Conservation (phyloP, 2,113 vertebrate species). For the Puntigrus tetrazona region DNA sequence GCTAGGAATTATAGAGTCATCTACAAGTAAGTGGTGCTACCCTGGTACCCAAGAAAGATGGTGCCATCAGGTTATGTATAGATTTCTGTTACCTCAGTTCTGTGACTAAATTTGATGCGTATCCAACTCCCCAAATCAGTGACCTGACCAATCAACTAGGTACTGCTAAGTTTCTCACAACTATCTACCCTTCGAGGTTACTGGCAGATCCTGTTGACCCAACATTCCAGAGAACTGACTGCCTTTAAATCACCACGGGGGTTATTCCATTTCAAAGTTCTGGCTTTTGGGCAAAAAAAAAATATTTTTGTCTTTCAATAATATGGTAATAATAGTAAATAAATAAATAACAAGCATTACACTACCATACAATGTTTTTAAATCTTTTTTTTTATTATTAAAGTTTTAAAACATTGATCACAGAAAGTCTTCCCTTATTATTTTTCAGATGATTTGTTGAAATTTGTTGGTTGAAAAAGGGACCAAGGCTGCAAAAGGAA, state of each 20-base stretch:
- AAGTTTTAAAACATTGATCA: too few relatives aligned
- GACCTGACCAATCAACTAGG: neutral
- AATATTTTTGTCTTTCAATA: too few relatives aligned
- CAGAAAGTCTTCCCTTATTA: too few relatives aligned
- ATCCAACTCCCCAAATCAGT: neutral
- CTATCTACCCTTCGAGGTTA: neutral
- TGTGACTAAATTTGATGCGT: neutral
- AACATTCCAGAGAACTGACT: neutral
- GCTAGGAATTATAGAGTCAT: neutral
- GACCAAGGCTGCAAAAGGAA: too few relatives aligned
- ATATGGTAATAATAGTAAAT: too few relatives aligned
- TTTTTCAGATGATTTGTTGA: too few relatives aligned
- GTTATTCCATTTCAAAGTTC: neutral
- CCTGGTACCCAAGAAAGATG: conserved; percentile 9
- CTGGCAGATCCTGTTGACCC: neutral
- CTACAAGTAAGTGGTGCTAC: neutral
- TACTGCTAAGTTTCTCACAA: neutral
- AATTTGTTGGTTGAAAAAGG: too few relatives aligned
- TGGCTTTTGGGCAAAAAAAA: neutral
- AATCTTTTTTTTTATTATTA: too few relatives aligned
- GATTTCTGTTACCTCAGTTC: neutral
- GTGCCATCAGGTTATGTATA: neutral
- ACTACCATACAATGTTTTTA: too few relatives aligned
- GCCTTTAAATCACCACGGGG: neutral
- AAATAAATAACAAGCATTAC: too few relatives aligned